These are phyloP conservation scores for Pantherophis guttatus DNA, from an alignment of 2,113 vertebrate genomes.

Conservation along the genomic window DNA sequence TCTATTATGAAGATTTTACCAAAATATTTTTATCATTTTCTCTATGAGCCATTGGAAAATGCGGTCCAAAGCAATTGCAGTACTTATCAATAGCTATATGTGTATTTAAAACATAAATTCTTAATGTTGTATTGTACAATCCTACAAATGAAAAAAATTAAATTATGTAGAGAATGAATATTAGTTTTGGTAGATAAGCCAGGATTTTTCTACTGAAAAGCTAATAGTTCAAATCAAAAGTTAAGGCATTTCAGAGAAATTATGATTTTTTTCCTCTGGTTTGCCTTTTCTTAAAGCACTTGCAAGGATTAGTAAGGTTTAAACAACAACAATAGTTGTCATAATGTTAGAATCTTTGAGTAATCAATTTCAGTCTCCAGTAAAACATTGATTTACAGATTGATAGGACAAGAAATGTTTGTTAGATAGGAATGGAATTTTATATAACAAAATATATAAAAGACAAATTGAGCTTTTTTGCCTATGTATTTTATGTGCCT, in stretches of 20 bases:
- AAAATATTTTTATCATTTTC: not conserved
- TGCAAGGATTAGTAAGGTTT: not conserved
- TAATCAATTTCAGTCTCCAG: not conserved
- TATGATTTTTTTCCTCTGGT: not conserved
- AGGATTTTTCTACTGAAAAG: not conserved
- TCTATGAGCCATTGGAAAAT: not conserved
- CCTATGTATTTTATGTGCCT: not conserved
- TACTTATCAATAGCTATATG: not conserved
- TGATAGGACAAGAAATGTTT: not conserved
- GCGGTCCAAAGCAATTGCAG: not conserved
- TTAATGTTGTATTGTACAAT: not conserved
- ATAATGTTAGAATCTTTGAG: slow-evolving; percentile 4
- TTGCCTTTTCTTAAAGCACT: not conserved
- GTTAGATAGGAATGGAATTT: not conserved
- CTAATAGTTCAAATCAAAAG: not conserved
- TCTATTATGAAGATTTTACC: not conserved
- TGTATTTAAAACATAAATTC: not conserved
- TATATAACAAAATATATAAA: not conserved
- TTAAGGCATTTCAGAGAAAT: not conserved
- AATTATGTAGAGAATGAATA: not conserved
- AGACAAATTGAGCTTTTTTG: not conserved
- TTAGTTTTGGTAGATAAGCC: not conserved
- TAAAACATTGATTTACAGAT: not conserved
- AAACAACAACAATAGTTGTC: not conserved
- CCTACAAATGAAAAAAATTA: not conserved